Evolutionary conservation across 2,888 invertebrate species (phyloP).

Genomic region (Periphyllus acericola): DNA sequence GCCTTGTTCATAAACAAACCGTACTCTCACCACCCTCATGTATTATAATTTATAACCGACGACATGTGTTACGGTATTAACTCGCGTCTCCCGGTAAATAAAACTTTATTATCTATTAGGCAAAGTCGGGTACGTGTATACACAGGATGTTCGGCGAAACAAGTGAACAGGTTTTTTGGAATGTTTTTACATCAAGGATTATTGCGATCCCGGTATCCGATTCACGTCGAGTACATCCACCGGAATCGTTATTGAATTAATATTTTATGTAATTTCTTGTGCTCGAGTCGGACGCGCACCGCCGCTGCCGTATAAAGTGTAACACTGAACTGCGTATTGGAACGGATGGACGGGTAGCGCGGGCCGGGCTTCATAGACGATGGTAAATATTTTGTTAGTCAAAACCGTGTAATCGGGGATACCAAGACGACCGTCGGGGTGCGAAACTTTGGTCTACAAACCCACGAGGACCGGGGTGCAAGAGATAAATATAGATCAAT

Average conservation of each 20-base stretch:
- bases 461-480: neutral
- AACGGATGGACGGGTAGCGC: neutral
- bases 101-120: too few relatives aligned
- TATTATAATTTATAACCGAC: too few relatives aligned
- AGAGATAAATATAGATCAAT: neutral
- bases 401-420: neutral
- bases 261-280: neutral
- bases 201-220: too few relatives aligned
- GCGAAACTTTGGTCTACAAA: neutral
- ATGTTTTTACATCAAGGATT: neutral
- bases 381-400: neutral
- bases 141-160: too few relatives aligned
- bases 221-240: neutral
- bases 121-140: too few relatives aligned
- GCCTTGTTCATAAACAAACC: too few relatives aligned
- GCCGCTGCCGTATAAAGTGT: neutral
- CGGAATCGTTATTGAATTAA: neutral
- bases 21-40: too few relatives aligned
- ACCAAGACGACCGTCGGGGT: neutral
- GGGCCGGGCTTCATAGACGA: neutral
- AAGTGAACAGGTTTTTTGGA: too few relatives aligned
- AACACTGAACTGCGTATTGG: neutral
- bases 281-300: neutral
- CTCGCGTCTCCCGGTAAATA: too few relatives aligned
- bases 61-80: too few relatives aligned